phyloP scores from a whole-genome alignment of 2,888 invertebrate species.

The Lampropteryx suffumata region DNA sequence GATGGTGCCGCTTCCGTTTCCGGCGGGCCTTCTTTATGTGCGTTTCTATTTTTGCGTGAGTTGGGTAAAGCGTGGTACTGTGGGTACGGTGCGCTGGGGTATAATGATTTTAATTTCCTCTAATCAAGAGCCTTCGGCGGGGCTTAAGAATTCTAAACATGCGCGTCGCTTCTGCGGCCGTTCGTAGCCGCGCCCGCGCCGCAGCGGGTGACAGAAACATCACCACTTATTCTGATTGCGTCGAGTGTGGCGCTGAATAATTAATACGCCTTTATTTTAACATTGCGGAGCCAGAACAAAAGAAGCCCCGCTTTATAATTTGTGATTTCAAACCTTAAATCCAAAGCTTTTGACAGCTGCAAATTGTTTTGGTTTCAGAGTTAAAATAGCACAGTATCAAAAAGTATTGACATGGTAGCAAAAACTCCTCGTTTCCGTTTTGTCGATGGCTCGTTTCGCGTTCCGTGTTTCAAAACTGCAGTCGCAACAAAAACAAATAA shows the following conservation, averaged over 20 bases:
- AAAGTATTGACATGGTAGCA: constrained; percentile 5
- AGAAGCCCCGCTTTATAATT: constrained; percentile 62
- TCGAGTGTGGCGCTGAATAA: constrained; percentile 82
- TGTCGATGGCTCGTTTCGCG: constrained; percentile 2
- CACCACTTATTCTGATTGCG: constrained; percentile 83
- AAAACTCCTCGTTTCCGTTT: constrained; percentile 1
- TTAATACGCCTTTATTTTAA: constrained; percentile 80
- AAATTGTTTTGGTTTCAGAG: constrained; percentile 27
- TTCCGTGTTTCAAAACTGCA: constrained; percentile 5
- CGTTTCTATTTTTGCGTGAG: constrained; percentile 80
- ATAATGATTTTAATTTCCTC: constrained; percentile 84
- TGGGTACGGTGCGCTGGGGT: constrained; percentile 69
- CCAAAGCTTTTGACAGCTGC: constrained; percentile 40
- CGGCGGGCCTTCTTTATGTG: constrained; percentile 80
- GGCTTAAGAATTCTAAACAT: constrained; percentile 83
- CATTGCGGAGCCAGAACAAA: constrained; percentile 68
- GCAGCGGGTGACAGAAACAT: constrained; percentile 79
- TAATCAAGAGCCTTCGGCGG: constrained; percentile 81
- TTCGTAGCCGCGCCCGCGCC: constrained; percentile 40
- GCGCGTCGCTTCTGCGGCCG: constrained; percentile 56
- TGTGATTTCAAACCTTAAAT: constrained; percentile 60
- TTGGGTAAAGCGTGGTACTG: constrained; percentile 68
- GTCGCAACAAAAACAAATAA: constrained; percentile 13
- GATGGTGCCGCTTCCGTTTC: constrained; percentile 83
- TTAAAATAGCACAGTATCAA: neutral